These are phyloP conservation scores for Thera obeliscata DNA, from an alignment of 2,888 invertebrate genomes.

Conservation along the genomic window DNA sequence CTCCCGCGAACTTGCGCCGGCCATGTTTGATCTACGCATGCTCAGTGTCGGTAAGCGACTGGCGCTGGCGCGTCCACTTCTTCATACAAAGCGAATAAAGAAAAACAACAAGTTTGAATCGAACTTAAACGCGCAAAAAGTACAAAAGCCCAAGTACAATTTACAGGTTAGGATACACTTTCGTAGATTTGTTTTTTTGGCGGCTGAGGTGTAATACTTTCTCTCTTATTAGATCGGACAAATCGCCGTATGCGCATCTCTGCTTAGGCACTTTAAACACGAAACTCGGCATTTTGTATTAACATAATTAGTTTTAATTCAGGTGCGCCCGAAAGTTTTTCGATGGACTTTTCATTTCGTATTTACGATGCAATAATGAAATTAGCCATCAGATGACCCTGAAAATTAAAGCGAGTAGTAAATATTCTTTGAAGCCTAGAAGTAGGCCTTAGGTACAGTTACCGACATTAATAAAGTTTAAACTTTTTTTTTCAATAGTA, in stretches of 20 bases:
- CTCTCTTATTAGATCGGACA: conserved; percentile 58
- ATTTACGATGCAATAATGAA: too few species aligned
- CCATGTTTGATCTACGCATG: conserved; percentile 65
- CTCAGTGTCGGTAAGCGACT: conserved; percentile 55
- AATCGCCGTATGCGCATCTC: conserved; percentile 24
- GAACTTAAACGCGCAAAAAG: conserved; percentile 49
- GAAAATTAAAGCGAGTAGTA: too few species aligned
- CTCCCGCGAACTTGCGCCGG: conserved; percentile 63
- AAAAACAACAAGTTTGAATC: conserved; percentile 4
- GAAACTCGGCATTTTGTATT: not conserved
- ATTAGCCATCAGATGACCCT: too few species aligned
- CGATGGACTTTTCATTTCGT: too few species aligned
- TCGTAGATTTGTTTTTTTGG: conserved; percentile 47
- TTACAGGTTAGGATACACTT: conserved; percentile 33
- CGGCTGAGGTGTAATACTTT: conserved; percentile 53
- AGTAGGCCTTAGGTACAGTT: too few species aligned
- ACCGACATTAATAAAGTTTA: too few species aligned
- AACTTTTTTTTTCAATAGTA: too few species aligned
- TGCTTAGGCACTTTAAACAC: not conserved
- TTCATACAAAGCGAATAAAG: conserved; percentile 25
- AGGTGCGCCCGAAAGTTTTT: too few species aligned
- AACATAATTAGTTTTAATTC: too few species aligned
- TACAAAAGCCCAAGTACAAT: conserved; percentile 29
- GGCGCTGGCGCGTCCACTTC: conserved; percentile 50
- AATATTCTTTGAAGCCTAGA: too few species aligned